phyloP scores from a whole-genome alignment of 2,113 vertebrate species.

The Sylvilagus bachmani region DNA sequence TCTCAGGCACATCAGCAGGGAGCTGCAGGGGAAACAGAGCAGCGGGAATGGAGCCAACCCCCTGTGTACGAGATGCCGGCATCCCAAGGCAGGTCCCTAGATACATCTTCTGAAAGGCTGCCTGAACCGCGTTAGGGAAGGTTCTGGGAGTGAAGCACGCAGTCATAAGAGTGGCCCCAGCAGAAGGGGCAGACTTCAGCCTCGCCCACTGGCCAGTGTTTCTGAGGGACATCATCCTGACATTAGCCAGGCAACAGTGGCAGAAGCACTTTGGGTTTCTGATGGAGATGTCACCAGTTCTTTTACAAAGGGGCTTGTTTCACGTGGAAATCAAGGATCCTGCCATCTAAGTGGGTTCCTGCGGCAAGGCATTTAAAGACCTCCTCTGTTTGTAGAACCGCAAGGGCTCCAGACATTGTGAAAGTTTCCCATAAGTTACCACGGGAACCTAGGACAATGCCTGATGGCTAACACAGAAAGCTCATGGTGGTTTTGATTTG shows the following conservation, averaged over 20 bases:
- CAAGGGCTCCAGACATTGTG: neutral
- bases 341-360: neutral
- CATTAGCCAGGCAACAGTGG: neutral
- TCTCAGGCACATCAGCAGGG: no score
- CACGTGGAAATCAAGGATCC: slow-evolving; percentile 15
- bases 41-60: no score
- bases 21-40: no score
- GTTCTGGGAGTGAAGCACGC: neutral
- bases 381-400: neutral
- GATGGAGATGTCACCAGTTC: neutral
- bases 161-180: neutral
- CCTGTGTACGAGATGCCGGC: no score
- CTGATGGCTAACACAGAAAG: neutral
- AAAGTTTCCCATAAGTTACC: slow-evolving; percentile 10
- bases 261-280: slow-evolving; percentile 41
- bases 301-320: neutral
- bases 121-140: neutral
- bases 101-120: neutral
- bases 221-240: neutral
- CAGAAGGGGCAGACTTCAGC: slow-evolving; percentile 9
- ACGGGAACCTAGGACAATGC: neutral
- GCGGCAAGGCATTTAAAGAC: slow-evolving; percentile 46
- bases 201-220: slow-evolving; percentile 17
- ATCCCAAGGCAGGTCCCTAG: no score
- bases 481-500: slow-evolving; percentile 32